These are phyloP conservation scores for Podargus strigoides DNA, from an alignment of 2,797 vertebrate genomes.

Conservation along the genomic window DNA sequence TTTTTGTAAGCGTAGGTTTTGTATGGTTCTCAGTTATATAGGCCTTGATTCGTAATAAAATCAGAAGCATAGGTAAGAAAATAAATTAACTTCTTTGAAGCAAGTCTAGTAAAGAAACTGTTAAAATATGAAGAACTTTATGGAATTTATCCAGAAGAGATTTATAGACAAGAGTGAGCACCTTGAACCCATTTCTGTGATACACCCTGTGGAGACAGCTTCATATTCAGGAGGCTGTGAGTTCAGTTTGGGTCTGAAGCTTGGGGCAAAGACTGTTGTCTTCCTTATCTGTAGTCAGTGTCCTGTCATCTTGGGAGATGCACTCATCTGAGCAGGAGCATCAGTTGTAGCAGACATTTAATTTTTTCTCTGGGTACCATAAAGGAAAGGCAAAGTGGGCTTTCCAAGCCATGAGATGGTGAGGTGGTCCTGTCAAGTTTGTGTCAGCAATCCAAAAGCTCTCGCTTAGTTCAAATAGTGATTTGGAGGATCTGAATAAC, in stretches of 20 bases:
- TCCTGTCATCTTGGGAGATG: not conserved
- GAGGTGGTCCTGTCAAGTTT: not conserved
- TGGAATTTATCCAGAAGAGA: not conserved
- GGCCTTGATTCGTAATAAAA: not conserved
- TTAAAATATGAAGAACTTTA: not conserved
- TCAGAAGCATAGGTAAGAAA: not conserved
- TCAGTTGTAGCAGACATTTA: not conserved
- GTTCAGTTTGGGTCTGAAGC: not conserved
- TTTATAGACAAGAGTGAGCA: not conserved
- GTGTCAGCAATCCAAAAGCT: not conserved
- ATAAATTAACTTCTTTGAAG: not conserved
- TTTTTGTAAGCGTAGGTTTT: not conserved
- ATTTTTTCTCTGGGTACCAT: not conserved
- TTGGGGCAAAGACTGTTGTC: not conserved
- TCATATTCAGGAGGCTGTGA: not conserved
- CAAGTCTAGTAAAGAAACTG: not conserved
- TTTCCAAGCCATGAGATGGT: not conserved
- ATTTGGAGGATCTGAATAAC: not conserved
- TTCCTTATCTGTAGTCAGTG: not conserved
- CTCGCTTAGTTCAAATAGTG: not conserved
- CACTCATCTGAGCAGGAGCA: not conserved
- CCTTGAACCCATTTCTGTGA: not conserved
- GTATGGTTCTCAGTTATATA: not conserved
- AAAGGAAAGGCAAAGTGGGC: not conserved
- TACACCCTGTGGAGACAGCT: not conserved